Percentiles rank a stretch among this genome's conserved stretches.
Evolutionary conservation across 2,113 vertebrate species (phyloP).

Genomic region (Gymnocephalus cernua): DNA sequence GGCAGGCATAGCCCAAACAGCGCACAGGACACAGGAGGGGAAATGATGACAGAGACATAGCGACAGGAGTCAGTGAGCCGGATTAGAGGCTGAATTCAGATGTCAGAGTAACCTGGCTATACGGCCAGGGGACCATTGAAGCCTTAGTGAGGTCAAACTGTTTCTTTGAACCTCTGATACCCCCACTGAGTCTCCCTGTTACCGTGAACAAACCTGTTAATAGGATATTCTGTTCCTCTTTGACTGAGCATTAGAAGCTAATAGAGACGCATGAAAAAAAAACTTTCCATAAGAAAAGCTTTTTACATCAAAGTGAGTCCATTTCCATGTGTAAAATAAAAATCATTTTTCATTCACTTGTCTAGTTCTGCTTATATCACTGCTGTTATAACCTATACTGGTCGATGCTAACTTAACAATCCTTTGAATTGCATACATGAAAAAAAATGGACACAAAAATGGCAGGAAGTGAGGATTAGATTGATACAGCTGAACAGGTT

Average conservation of each 20-base stretch:
- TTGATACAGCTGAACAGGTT: no score
- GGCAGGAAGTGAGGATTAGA: no score
- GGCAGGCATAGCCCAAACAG: neutral
- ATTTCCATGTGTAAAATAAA: neutral
- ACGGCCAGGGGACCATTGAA: slow-evolving; percentile 8
- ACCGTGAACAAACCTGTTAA: slow-evolving; percentile 34
- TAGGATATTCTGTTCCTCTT: neutral
- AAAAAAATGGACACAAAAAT: no score
- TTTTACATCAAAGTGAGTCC: neutral
- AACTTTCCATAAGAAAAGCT: neutral
- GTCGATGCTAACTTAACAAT: no score
- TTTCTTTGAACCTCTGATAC: slow-evolving; percentile 25
- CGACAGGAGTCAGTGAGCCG: neutral
- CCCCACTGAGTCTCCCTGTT: neutral
- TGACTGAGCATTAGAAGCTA: slow-evolving; percentile 13
- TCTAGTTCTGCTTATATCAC: neutral
- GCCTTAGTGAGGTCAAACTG: slow-evolving; percentile 16
- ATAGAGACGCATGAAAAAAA: neutral
- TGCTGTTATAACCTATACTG: neutral
- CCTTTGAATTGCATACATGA: neutral
- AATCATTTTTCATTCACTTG: neutral
- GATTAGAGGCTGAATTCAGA: slow-evolving; percentile 3
- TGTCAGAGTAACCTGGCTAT: neutral
- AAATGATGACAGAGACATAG: neutral
- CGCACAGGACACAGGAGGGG: neutral